These are phyloP conservation scores for Lordiphosa stackelbergi DNA, from an alignment of 1,140 invertebrate genomes.

Conservation along the genomic window DNA sequence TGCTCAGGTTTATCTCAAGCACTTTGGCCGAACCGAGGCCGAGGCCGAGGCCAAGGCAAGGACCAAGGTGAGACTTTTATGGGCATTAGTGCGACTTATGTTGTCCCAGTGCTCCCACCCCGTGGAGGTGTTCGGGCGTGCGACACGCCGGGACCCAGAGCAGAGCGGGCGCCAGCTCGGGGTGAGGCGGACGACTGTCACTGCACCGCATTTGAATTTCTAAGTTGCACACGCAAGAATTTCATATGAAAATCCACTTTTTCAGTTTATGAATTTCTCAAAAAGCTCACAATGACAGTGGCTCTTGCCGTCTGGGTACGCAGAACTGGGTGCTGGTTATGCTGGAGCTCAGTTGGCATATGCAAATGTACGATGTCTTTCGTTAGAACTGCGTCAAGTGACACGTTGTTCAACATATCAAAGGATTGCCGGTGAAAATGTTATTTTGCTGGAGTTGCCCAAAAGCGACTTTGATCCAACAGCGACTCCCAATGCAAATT, in stretches of 20 bases:
- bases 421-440: constrained; percentile 37
- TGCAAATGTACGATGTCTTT: constrained; percentile 62
- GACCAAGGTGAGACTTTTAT: constrained; percentile 64
- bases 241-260: constrained; percentile 75
- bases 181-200: constrained; percentile 42
- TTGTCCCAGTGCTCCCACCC: constrained; percentile 28
- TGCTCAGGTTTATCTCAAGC: constrained; percentile 67
- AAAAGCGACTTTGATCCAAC: too few species aligned
- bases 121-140: constrained; percentile 70
- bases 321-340: constrained; percentile 4
- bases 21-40: constrained; percentile 43
- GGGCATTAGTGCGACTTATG: constrained; percentile 73
- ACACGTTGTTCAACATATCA: constrained; percentile 70
- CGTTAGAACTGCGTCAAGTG: constrained; percentile 64
- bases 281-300: constrained; percentile 71
- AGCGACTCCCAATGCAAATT: too few species aligned
- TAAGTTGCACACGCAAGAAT: constrained; percentile 67
- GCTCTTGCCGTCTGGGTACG: constrained; percentile 22
- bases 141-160: constrained; percentile 55
- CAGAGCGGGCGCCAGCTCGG: constrained; percentile 7
- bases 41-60: constrained; percentile 7
- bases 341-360: constrained; percentile 34
- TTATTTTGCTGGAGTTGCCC: too few species aligned
- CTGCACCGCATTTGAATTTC: constrained; percentile 67
- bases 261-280: constrained; percentile 75